Conservation (phyloP, 2,113 vertebrate genomes). For the Anguilla rostrata region DNA sequence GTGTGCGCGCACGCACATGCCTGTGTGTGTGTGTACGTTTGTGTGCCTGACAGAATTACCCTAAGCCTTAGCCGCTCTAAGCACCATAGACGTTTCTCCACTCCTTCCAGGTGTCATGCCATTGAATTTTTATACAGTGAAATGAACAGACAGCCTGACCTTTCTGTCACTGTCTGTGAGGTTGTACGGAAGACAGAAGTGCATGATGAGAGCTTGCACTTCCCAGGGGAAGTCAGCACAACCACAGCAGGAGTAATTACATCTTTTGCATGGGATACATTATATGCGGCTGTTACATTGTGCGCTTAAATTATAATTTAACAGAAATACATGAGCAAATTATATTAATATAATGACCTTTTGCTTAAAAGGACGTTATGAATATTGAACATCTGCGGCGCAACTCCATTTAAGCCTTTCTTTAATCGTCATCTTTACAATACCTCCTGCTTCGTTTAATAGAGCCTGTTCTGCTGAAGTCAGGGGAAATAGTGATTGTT, state of each 20-base stretch:
- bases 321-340: not conserved
- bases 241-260: not conserved
- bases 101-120: slow-evolving; percentile 40
- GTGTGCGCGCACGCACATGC: slow-evolving; percentile 21
- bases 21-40: slow-evolving; percentile 25
- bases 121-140: slow-evolving; percentile 52
- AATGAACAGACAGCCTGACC: slow-evolving; percentile 63
- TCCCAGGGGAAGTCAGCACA: not conserved
- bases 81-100: not conserved
- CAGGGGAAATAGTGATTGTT: slow-evolving; percentile 8
- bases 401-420: not conserved
- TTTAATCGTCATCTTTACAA: not conserved
- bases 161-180: slow-evolving; percentile 60
- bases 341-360: not conserved
- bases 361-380: not conserved
- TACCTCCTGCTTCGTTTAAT: not conserved
- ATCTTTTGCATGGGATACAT: not conserved
- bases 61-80: not conserved
- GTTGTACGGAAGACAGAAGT: slow-evolving; percentile 35
- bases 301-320: not conserved
- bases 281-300: not conserved
- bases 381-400: not conserved
- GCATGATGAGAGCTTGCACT: not conserved
- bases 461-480: not conserved
- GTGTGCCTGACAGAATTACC: not conserved